phyloP scores from a whole-genome alignment of 1,140 invertebrate genomes.

The Eueides isabella region DNA sequence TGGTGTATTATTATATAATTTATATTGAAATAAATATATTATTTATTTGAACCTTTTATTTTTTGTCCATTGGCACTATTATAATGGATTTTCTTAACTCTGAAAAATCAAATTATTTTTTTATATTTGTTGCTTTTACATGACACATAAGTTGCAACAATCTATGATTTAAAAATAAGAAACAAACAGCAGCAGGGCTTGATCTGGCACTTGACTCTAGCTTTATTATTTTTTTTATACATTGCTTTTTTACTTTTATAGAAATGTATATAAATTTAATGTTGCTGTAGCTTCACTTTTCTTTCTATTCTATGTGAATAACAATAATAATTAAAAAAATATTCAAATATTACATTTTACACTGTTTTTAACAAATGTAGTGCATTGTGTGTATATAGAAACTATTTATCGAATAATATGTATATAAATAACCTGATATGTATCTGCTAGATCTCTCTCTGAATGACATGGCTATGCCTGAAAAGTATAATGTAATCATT shows the following conservation, averaged over 20 bases:
- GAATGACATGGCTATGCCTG: background rate
- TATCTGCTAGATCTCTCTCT: conserved; percentile 6
- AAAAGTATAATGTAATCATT: background rate
- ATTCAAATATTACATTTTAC: too few relatives aligned
- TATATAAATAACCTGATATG: background rate
- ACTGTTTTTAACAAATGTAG: too few relatives aligned
- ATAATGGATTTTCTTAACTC: conserved; percentile 44
- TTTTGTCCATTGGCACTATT: conserved; percentile 56
- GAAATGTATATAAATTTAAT: too few relatives aligned
- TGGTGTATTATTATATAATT: background rate
- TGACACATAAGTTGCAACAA: background rate
- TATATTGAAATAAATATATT: conserved; percentile 22
- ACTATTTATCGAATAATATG: too few relatives aligned
- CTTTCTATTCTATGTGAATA: too few relatives aligned
- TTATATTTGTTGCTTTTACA: background rate
- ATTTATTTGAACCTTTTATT: conserved; percentile 24
- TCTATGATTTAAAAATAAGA: background rate
- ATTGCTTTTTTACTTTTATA: too few relatives aligned
- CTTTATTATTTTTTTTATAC: too few relatives aligned
- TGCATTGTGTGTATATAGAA: too few relatives aligned
- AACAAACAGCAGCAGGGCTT: too few relatives aligned
- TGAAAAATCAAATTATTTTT: conserved; percentile 16
- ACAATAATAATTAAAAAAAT: too few relatives aligned
- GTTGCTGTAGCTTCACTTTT: too few relatives aligned
- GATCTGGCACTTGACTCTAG: too few relatives aligned